Base-by-base conservation (phyloP, 2,888 invertebrate genomes). In the Rosalia funebris region DNA sequence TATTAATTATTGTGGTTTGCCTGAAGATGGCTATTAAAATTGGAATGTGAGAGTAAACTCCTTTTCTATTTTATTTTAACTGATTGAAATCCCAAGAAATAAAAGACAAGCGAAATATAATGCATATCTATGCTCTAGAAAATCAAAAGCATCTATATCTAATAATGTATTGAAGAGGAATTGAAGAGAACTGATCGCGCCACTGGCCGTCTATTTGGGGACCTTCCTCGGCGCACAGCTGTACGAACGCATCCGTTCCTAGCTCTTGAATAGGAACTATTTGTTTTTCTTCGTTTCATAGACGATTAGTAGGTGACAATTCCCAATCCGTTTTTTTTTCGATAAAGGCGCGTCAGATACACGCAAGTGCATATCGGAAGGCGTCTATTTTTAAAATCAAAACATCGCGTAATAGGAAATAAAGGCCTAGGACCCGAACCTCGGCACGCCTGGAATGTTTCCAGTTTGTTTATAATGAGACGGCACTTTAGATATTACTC, bases 171-270 rank as follows among this genome's bases (percentile, higher is more conserved):
- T n/a, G n/a, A n/a, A n/a, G n/a, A n/a, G n/a, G n/a, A n/a, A n/a
- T n/a, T n/a, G n/a, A n/a, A n/a, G n/a, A n/a, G n/a, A n/a, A n/a
- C n/a, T n/a, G n/a, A 25, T 25, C 4, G 10, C 34, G 34, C 34
- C 34, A 34, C 34, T 34, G 34, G 10, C 34, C 10, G 2, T 34
- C 34, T 34, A 20, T 20, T 17, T 44, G 25, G 20, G 37, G 9
- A n/a, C 12, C 36, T 20, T 17, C 37, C 14, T 36, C 16, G 11
- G 39, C 19, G 9, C 19, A 15, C 1, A 39, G 31, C 47, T 5
- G 14, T 31, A 19, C 10, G 16, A 10, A 10, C n/a, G 44, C 48
- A 48, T 58, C 58, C 58, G 48, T 58, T 36, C 20, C 32, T 36
- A 32, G 46, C n/a, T 19, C 16, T 32, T 17, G 11, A n/a, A 15